phyloP scores from a whole-genome alignment of 2,888 invertebrate species.

The Acholoe squamosa region DNA sequence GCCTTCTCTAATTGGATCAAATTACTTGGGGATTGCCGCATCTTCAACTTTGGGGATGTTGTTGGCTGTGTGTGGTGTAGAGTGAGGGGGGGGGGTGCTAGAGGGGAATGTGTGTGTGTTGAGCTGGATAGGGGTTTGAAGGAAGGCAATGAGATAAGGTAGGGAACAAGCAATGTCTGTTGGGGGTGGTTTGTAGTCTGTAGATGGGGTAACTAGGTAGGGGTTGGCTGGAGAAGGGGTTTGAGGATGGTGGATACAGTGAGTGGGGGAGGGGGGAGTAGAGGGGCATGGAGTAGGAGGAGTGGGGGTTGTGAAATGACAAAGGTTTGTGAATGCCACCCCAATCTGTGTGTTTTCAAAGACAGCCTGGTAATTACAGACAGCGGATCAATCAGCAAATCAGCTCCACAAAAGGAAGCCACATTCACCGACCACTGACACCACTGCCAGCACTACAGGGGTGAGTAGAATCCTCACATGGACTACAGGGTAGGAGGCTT shows the following conservation, averaged over 20 bases:
- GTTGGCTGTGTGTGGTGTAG: not conserved
- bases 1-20: constrained; percentile 57
- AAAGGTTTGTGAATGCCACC: constrained; percentile 59
- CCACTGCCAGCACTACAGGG: not conserved
- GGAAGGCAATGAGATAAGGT: not conserved
- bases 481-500: not conserved
- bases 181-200: not conserved
- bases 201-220: not conserved
- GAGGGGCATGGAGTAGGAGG: not conserved
- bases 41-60: constrained; percentile 35
- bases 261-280: not conserved
- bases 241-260: not conserved
- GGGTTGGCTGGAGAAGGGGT: not conserved
- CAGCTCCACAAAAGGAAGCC: constrained; percentile 39
- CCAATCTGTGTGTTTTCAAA: constrained; percentile 57
- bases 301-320: constrained; percentile 57
- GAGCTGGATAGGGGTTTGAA: not conserved
- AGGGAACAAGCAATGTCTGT: not conserved
- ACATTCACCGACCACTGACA: not conserved
- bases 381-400: constrained; percentile 34
- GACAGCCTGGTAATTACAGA: constrained; percentile 51
- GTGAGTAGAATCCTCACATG: not conserved
- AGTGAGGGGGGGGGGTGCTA: not conserved
- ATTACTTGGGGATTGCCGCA: constrained; percentile 59
- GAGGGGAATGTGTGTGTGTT: not conserved